Evolutionary conservation across 2,113 vertebrate species (phyloP).

Genomic region (Brienomyrus brachyistius): DNA sequence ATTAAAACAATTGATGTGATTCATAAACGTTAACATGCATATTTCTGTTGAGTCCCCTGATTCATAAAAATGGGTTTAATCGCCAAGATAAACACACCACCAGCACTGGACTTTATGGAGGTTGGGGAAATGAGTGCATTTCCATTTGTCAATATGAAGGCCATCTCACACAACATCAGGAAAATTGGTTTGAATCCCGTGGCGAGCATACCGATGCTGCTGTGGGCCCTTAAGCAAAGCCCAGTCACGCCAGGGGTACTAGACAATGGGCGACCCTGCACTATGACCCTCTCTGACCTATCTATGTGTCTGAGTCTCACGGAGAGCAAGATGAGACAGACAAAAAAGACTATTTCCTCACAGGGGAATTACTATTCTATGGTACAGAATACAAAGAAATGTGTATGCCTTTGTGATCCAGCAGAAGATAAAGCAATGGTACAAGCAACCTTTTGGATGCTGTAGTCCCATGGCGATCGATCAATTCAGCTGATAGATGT

Average conservation of each 20-base stretch:
- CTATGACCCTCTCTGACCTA: background rate
- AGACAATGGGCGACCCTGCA: background rate
- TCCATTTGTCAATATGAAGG: background rate
- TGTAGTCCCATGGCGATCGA: background rate
- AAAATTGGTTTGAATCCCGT: background rate
- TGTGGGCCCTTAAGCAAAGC: background rate
- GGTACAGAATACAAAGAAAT: background rate
- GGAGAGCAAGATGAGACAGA: background rate
- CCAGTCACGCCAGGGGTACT: background rate
- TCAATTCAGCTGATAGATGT: background rate
- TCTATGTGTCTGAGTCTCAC: background rate
- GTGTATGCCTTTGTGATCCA: background rate
- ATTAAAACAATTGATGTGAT: background rate
- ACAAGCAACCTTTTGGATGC: background rate
- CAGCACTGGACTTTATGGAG: background rate
- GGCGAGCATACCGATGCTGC: background rate
- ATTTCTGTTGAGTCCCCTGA: background rate
- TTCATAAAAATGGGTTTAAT: background rate
- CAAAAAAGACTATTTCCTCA: background rate
- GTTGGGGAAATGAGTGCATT: background rate
- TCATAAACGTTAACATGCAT: background rate
- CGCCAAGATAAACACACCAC: background rate
- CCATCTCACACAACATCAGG: background rate
- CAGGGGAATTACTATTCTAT: background rate
- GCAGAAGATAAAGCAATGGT: background rate